Base-by-base conservation (phyloP, 2,888 invertebrate genomes). In the Dioctria rufipes region DNA sequence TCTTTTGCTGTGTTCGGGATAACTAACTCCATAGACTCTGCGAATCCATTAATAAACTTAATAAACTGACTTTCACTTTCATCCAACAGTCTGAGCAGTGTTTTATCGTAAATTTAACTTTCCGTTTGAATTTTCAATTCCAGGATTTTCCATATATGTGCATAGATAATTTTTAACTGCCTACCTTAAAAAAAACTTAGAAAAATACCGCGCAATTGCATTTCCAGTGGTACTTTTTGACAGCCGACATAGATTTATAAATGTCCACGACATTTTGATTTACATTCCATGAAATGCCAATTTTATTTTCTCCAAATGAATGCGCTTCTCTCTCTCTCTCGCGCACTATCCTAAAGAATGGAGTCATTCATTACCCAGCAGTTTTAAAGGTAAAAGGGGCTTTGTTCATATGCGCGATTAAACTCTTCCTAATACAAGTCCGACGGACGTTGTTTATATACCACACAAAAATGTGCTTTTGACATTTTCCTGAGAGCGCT, bases 241-340 rank as follows among this genome's bases (percentile, higher is more conserved):
- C 69, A 69, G 69, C 49, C 49, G 69, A 69, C 46, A 69, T 39
- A 37, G 69, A 69, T 69, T 69, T 69, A 69, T 69, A 69, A 69
- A 69, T 69, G 69, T 69, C 51, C 69, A 49, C 69, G 69, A 69
- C 69, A 37, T 69, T 69, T 69, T 69, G 69, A 69, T 69, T 69
- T 69, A 69, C 37, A 39, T 51, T n/a, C 51, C 25, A n/a, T 39
- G 69, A 69, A 69, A 69, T 69, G 69, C 51, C 69, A 69, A 69
- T 69, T 69, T 69, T 69, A 69, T 69, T 69, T 69, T 51, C 37
- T 49, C 37, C 25, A 51, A 69, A 51, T 39, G 69, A 69, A 51
- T 69, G 69, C 69, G 4, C 51, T 11, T 13, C 61, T 37, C 4
- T 49, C 49, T 51, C 25, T 25, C 25, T 25, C 25, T 25, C 25